Evolutionary conservation across 2,113 vertebrate genomes (phyloP).

Genomic region (Sclerurus mexicanus): DNA sequence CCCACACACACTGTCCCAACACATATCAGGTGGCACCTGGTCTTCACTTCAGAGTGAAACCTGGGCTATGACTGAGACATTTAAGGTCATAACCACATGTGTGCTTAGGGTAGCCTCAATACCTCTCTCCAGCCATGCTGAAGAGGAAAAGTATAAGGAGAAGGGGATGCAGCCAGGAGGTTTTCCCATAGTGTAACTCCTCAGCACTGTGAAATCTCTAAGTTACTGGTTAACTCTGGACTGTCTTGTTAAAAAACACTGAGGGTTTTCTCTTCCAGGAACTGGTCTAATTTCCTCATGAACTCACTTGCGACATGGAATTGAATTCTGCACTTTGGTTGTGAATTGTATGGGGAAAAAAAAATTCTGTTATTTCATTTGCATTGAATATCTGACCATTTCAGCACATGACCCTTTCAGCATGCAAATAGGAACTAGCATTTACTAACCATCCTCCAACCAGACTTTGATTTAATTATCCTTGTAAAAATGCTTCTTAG

Average conservation of each 20-base stretch:
- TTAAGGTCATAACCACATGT: not conserved
- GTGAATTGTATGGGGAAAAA: not conserved
- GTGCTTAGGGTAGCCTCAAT: not conserved
- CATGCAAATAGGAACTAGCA: not conserved
- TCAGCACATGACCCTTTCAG: not conserved
- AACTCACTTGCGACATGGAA: not conserved
- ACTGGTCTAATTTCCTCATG: not conserved
- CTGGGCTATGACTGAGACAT: not conserved
- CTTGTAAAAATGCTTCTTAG: not conserved
- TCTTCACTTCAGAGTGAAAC: not conserved
- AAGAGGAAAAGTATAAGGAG: not conserved
- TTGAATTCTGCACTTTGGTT: not conserved
- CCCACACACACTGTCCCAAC: rapidly evolving
- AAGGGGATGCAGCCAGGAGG: not conserved
- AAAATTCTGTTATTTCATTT: not conserved
- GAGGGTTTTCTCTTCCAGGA: not conserved
- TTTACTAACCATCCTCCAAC: not conserved
- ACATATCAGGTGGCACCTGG: rapidly evolving
- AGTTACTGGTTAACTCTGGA: not conserved
- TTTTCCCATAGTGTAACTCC: not conserved
- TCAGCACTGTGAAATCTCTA: not conserved
- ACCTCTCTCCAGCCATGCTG: not conserved
- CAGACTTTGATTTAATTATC: not conserved
- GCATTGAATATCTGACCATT: not conserved
- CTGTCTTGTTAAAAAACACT: not conserved